Base-by-base conservation (phyloP, 2,888 invertebrate species). In the Steromphala cineraria region DNA sequence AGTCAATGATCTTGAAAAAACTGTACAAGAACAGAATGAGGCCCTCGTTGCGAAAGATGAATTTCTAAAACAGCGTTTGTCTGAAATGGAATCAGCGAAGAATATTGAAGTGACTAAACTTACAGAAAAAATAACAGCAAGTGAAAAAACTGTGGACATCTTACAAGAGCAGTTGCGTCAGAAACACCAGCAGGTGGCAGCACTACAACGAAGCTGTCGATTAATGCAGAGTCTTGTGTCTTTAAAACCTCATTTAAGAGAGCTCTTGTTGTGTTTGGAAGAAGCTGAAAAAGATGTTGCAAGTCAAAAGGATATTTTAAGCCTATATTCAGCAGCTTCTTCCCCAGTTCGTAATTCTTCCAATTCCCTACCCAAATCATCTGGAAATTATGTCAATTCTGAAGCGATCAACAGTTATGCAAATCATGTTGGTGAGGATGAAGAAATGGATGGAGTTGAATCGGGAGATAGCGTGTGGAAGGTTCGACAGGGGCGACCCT, bases 1-100 rank as follows among this genome's bases (percentile, higher is more conserved):
- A 31, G 90, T 93, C 0, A 82, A 87, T 53, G 92, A 92, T 80
- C 87, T 93, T 40, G 93, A 93, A 86, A 84, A 83, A 10, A 85
- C 87, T 5, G 82, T 88, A n/a, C 83, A 87, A 46, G 88, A 90
- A 40, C 90, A 91, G 71, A 86, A 87, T 36, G 86, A 88, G 40
- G 84, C 88, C 19, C 77, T 91, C 55, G 21, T 84, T 15, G 82
- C 85, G 7, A 90, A 90, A 79, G 90, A 91, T 71, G 83, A 84
- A 28, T 19, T 76, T 10, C 56, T 84, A n/a, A 80, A 85, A 67
- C 75, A 77, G 2, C 80, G 82, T 19, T 19, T 87, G 10, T 7
- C 76, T 17, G 84, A 86, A 53, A 36, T 87, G 75, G 78, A 80
- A 19, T 28, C 80, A 52, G 75, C 71, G 4, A 87, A 85, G 74